A percentile compares a stretch with the other conserved stretches of the same genome.
phyloP scores from a whole-genome alignment of 1,140 invertebrate genomes.

The Oryctes rhinoceros region DNA sequence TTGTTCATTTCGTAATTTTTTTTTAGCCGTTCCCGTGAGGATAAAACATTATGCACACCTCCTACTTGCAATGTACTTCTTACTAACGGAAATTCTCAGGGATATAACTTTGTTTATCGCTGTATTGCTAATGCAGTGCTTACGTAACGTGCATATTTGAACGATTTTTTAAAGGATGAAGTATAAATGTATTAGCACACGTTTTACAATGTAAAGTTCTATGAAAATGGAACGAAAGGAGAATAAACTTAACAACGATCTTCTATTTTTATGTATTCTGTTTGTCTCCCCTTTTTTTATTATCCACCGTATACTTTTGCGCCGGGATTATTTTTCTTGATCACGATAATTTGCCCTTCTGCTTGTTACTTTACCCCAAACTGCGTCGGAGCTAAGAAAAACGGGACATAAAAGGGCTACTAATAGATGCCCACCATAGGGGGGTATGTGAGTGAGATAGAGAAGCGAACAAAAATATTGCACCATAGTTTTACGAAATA shows the following conservation, averaged over 20 bases:
- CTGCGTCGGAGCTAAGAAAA: background rate
- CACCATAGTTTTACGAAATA: slow-evolving; percentile 1
- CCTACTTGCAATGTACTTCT: background rate
- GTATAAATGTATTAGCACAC: no score
- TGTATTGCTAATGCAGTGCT: no score
- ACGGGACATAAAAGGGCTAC: background rate
- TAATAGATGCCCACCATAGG: background rate
- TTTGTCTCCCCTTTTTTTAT: no score
- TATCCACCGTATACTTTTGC: no score
- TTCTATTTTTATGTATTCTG: no score
- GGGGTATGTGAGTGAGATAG: background rate
- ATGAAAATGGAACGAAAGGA: no score
- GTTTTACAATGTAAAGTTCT: no score
- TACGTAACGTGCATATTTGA: no score
- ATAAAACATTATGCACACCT: background rate
- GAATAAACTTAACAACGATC: no score
- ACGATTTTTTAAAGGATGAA: no score
- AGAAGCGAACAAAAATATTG: background rate
- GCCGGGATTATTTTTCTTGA: no score
- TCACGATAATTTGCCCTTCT: slow-evolving; percentile 5
- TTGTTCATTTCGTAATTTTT: background rate
- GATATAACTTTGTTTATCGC: slow-evolving; percentile 6
- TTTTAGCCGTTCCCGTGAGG: background rate
- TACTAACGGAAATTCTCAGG: slow-evolving; percentile 10
- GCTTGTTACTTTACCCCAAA: background rate